phyloP scores from a whole-genome alignment of 2,797 vertebrate genomes.

The Prionace glauca region DNA sequence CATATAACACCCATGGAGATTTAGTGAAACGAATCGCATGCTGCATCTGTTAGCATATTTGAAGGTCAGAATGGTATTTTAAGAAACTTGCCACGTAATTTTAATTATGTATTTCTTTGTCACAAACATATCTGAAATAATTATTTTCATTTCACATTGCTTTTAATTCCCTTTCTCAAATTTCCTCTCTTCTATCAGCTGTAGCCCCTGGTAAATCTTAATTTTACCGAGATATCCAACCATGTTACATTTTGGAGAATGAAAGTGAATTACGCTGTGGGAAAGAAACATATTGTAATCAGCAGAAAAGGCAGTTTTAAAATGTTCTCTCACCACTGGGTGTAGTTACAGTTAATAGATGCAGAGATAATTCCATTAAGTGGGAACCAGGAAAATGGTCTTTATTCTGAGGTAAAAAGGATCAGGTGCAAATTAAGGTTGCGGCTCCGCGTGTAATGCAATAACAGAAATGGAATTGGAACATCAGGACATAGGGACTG shows the following conservation, averaged over 20 bases:
- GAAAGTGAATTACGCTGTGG: no score
- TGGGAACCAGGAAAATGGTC: background rate
- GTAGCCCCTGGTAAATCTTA: background rate
- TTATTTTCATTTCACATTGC: constrained; percentile 42
- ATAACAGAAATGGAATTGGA: background rate
- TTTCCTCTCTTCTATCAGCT: background rate
- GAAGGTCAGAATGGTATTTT: constrained; percentile 43
- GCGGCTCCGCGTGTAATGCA: background rate
- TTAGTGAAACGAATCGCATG: constrained; percentile 19
- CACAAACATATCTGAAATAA: constrained; percentile 46
- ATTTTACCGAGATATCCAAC: background rate
- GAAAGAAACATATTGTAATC: background rate
- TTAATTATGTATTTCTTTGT: constrained; percentile 43
- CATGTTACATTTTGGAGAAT: background rate
- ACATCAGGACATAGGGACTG: background rate
- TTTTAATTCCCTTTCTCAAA: constrained; percentile 41
- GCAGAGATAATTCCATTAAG: background rate
- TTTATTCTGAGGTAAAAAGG: background rate
- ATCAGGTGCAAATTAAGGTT: background rate
- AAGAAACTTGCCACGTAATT: constrained; percentile 41
- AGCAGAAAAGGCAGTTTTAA: background rate
- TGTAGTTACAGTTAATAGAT: no score
- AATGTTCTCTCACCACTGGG: background rate
- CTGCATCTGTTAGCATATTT: constrained; percentile 42
- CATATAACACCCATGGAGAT: background rate